phyloP scores from a whole-genome alignment of 1,140 invertebrate genomes.

The Tetraneura akinire region DNA sequence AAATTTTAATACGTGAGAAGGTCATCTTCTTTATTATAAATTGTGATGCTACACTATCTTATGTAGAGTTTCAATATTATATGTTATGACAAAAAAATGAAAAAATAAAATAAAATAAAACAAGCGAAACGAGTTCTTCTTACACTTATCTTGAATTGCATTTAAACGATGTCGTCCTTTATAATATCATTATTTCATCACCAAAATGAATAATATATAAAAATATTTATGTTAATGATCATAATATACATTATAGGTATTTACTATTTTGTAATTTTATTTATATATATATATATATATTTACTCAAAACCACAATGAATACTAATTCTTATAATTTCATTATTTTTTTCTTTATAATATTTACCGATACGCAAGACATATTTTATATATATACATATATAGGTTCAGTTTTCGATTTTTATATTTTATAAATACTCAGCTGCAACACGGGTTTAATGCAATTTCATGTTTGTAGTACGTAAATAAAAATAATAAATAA shows the following conservation, averaged over 20 bases:
- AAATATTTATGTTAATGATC: background rate
- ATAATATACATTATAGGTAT: too few relatives aligned
- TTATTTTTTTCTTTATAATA: too few relatives aligned
- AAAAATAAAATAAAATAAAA: too few relatives aligned
- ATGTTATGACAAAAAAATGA: background rate
- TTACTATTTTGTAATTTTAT: too few relatives aligned
- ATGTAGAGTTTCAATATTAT: background rate
- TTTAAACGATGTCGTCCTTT: conserved; percentile 7
- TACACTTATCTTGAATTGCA: too few relatives aligned
- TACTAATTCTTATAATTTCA: background rate
- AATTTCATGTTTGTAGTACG: too few relatives aligned
- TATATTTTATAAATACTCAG: background rate
- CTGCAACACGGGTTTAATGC: too few relatives aligned
- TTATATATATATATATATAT: background rate
- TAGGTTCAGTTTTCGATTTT: background rate
- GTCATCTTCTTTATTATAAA: conserved; percentile 4
- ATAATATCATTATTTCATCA: background rate
- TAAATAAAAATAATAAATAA: too few relatives aligned
- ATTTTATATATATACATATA: background rate
- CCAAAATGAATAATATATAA: background rate
- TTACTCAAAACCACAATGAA: background rate
- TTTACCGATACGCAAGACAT: too few relatives aligned
- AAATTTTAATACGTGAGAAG: background rate
- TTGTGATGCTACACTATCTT: background rate
- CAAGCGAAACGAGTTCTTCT: conserved; percentile 10